A percentile compares a stretch with the other conserved stretches of the same genome.
phyloP scores from a whole-genome alignment of 2,888 invertebrate species.

The Xylocampa areola region DNA sequence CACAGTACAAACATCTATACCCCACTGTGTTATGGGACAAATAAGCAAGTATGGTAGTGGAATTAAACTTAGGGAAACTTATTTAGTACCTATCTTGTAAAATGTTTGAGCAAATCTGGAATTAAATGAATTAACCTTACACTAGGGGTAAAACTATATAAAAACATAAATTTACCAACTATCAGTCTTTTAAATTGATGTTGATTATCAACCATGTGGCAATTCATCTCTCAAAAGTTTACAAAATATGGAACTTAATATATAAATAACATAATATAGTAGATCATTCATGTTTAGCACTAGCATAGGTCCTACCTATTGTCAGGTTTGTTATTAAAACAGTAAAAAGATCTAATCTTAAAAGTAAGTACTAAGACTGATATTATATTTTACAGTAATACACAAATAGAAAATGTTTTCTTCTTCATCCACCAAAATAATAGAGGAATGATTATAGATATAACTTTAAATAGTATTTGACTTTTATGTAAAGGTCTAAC shows the following conservation, averaged over 20 bases:
- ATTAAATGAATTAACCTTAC: slow-evolving; percentile 85
- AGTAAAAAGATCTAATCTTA: slow-evolving; percentile 46
- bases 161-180: slow-evolving; percentile 88
- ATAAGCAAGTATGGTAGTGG: slow-evolving; percentile 69
- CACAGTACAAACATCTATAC: slow-evolving; percentile 39
- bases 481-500: slow-evolving; percentile 45
- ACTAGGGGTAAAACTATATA: slow-evolving; percentile 89
- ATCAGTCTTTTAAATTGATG: slow-evolving; percentile 91
- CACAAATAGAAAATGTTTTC: slow-evolving; percentile 20
- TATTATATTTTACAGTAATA: slow-evolving; percentile 17
- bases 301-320: slow-evolving; percentile 81
- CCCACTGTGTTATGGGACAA: slow-evolving; percentile 26
- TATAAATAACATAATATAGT: slow-evolving; percentile 45
- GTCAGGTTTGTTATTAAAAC: slow-evolving; percentile 67
- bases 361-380: slow-evolving; percentile 43
- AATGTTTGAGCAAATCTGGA: slow-evolving; percentile 88
- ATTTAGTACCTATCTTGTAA: slow-evolving; percentile 69
- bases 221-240: slow-evolving; percentile 88
- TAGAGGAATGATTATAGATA: slow-evolving; percentile 36
- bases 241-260: slow-evolving; percentile 74
- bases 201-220: slow-evolving; percentile 88
- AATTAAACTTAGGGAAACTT: slow-evolving; percentile 74
- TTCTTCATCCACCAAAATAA: slow-evolving; percentile 44
- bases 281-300: slow-evolving; percentile 60
- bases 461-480: slow-evolving; percentile 57